A percentile compares a stretch with the other conserved stretches of the same genome.
phyloP scores from a whole-genome alignment of 1,140 invertebrate species.

The Glomeris maerens region DNA sequence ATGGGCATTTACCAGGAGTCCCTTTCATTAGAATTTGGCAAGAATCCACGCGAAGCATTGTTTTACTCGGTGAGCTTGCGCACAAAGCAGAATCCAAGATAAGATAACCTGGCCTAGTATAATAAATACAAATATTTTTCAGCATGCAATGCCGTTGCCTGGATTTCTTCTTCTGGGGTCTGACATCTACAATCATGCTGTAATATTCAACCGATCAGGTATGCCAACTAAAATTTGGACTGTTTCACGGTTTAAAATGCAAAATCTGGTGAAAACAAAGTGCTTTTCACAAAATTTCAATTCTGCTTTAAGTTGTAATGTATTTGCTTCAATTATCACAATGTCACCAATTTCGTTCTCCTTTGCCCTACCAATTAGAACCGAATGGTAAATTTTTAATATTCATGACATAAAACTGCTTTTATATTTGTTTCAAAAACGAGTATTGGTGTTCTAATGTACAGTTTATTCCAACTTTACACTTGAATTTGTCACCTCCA shows the following conservation, averaged over 20 bases:
- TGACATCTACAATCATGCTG: slow-evolving; percentile 57
- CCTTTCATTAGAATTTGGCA: slow-evolving; percentile 71
- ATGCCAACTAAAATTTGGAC: slow-evolving; percentile 5
- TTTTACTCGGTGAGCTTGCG: slow-evolving; percentile 60
- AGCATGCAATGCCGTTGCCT: slow-evolving; percentile 76
- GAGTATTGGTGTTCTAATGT: too few species aligned
- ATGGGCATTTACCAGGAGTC: slow-evolving; percentile 96
- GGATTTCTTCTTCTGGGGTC: slow-evolving; percentile 56
- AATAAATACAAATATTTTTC: slow-evolving; percentile 19
- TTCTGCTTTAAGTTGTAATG: too few species aligned
- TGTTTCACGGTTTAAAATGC: background rate
- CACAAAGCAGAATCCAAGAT: background rate
- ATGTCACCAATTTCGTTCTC: too few species aligned
- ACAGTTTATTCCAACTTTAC: too few species aligned
- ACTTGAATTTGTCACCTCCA: too few species aligned
- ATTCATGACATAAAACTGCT: too few species aligned
- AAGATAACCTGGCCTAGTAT: background rate
- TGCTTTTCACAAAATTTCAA: too few species aligned
- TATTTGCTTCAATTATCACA: too few species aligned
- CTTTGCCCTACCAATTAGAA: too few species aligned
- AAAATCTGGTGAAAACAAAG: too few species aligned
- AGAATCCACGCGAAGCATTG: slow-evolving; percentile 85
- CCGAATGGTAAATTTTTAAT: too few species aligned
- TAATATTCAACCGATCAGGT: slow-evolving; percentile 31
- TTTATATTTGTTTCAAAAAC: too few species aligned